Percentiles rank a stretch among this genome's conserved stretches.
These are phyloP conservation scores for Rhizomys pruinosus DNA, from an alignment of 2,113 vertebrate genomes.

Conservation along the genomic window DNA sequence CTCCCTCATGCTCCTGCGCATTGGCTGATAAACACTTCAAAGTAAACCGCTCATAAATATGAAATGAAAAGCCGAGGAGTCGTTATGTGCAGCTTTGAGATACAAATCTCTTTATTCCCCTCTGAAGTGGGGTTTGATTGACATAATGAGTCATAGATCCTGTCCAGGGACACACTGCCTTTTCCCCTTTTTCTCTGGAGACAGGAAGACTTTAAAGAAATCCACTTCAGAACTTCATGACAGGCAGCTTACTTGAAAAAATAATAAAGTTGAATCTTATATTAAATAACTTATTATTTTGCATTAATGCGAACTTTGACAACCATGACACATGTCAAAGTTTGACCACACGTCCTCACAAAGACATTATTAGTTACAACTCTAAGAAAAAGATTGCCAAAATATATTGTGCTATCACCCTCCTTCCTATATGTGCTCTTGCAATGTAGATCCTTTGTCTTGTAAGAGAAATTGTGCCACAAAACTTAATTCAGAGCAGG, in stretches of 20 bases:
- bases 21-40: slow-evolving; percentile 94
- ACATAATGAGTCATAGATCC: slow-evolving; percentile 93
- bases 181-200: slow-evolving; percentile 90
- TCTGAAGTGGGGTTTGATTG: slow-evolving; percentile 92
- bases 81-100: slow-evolving; percentile 91
- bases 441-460: not conserved
- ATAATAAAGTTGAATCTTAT: slow-evolving; percentile 83
- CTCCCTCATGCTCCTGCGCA: slow-evolving; percentile 90
- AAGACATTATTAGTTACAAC: slow-evolving; percentile 58
- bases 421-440: slow-evolving; percentile 3
- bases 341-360: slow-evolving; percentile 74
- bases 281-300: slow-evolving; percentile 85
- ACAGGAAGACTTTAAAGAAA: slow-evolving; percentile 90
- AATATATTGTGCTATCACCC: slow-evolving; percentile 31
- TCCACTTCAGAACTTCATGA: slow-evolving; percentile 90
- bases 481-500: slow-evolving; percentile 52
- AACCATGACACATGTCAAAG: slow-evolving; percentile 79
- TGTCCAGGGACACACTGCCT: slow-evolving; percentile 90
- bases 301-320: slow-evolving; percentile 82
- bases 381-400: slow-evolving; percentile 55
- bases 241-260: slow-evolving; percentile 84
- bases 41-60: slow-evolving; percentile 93
- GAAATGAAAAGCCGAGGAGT: slow-evolving; percentile 91
- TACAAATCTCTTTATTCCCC: slow-evolving; percentile 93
- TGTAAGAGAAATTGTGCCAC: slow-evolving; percentile 20